A percentile compares a stretch with the other conserved stretches of the same genome.
phyloP scores from a whole-genome alignment of 2,113 vertebrate genomes.

The Gnathochromis pfefferi region DNA sequence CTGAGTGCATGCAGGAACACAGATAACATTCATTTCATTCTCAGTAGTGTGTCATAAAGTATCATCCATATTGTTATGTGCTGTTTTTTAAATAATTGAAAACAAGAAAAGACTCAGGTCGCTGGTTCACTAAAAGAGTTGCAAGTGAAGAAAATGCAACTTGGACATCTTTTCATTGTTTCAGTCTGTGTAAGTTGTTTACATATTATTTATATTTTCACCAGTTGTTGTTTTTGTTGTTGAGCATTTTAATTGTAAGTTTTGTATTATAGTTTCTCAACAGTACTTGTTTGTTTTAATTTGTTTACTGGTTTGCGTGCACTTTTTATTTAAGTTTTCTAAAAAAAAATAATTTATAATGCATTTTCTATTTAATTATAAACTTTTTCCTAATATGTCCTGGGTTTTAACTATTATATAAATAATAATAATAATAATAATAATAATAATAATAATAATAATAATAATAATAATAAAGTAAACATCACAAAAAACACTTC shows the following conservation, averaged over 20 bases:
- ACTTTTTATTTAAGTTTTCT: not conserved
- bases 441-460: not conserved
- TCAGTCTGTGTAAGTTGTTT: not conserved
- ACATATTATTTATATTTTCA: not conserved
- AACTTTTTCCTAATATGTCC: not conserved
- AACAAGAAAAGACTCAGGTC: not conserved
- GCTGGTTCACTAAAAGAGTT: not conserved
- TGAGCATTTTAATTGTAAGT: not conserved
- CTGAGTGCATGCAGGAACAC: not conserved
- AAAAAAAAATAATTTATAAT: not conserved
- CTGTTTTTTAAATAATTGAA: not conserved
- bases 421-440: not conserved
- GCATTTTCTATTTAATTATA: not conserved
- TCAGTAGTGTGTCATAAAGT: not conserved
- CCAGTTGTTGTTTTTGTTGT: not conserved
- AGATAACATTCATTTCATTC: not conserved
- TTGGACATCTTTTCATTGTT: not conserved
- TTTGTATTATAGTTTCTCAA: not conserved
- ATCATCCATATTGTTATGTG: not conserved
- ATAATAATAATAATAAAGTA: not conserved
- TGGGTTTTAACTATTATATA: not conserved
- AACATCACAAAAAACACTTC: not conserved
- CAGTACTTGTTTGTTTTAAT: not conserved
- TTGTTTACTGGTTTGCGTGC: not conserved
- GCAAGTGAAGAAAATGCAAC: not conserved